phyloP scores from a whole-genome alignment of 2,888 invertebrate species.

The Andrena haemorrhoa region DNA sequence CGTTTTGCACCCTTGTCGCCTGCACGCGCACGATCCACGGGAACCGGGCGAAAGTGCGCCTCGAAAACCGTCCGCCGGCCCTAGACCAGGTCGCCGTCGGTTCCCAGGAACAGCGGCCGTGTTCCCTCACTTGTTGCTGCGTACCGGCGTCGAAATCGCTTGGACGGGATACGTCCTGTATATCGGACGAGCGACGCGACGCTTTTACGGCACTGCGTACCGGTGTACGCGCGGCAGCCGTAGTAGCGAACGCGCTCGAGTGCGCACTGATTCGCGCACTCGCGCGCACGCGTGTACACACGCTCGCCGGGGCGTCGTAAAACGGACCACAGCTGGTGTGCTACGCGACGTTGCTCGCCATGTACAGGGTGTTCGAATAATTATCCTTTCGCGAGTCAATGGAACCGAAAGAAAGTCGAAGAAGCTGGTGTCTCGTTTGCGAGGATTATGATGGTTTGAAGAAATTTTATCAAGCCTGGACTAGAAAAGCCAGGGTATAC shows the following conservation, averaged over 20 bases:
- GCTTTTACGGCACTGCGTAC: slow-evolving; percentile 61
- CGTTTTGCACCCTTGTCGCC: too few relatives aligned
- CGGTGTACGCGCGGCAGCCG: slow-evolving; percentile 37
- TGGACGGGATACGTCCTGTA: slow-evolving; percentile 39
- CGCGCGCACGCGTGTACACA: slow-evolving; percentile 30
- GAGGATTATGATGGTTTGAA: too few relatives aligned
- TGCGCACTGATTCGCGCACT: slow-evolving; percentile 67
- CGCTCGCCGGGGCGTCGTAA: slow-evolving; percentile 26
- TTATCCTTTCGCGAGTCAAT: not conserved
- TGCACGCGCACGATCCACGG: too few relatives aligned
- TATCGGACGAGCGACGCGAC: slow-evolving; percentile 43
- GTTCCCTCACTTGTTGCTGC: slow-evolving; percentile 56
- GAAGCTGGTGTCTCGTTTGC: not conserved
- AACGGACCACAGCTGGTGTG: slow-evolving; percentile 49
- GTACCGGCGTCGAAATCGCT: slow-evolving; percentile 54
- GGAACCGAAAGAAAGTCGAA: not conserved
- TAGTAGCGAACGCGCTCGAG: slow-evolving; percentile 63
- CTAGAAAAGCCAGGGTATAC: too few relatives aligned
- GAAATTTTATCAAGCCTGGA: too few relatives aligned
- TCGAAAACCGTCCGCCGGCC: not conserved
- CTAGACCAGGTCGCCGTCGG: not conserved
- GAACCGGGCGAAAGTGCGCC: not conserved
- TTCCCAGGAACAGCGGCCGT: slow-evolving; percentile 10
- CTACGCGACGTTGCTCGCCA: slow-evolving; percentile 23
- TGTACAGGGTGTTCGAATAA: slow-evolving; percentile 18